Base-by-base conservation (phyloP, 2,888 invertebrate genomes). In the Epicampocera succincta region DNA sequence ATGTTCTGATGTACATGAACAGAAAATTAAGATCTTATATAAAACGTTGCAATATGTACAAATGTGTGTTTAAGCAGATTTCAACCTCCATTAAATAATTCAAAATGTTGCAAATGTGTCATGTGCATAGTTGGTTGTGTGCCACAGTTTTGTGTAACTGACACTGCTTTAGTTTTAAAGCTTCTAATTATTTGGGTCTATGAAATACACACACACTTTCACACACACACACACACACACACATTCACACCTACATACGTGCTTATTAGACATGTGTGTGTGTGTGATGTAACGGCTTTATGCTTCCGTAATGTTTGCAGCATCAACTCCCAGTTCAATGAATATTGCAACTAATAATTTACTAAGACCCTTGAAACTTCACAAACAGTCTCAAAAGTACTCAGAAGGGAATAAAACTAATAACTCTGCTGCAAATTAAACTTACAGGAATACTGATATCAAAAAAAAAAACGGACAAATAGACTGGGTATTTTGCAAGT, bases 331-430 rank as follows among this genome's bases (percentile, higher is more conserved):
- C n/a, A 54, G 52, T 78, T 78, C 60, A 66, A 78, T 73, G 73
- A 60, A 56, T 56, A 68, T 61, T 46, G 56, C 40, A 68, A 46
- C 48, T 46, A 52, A 50, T 48, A 63, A 80, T 71, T 75, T 75
- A 75, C 42, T 60, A 40, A 80, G 33, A 25, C 38, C 38, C 33
- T 52, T n/a, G 5, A 61, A 72, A 48, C 4, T 72, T 66, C n/a
- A 54, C 46, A 48, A 66, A 60, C 75, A 72, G 65, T 71, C 60
- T 54, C 52, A 60, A 72, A 66, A 71, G 50, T 46, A 29, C 9
- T 60, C 19, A 44, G 11, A 11, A 33, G 33, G 12, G 33, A 75
- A 46, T 33, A 61, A 66, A 71, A 60, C 69, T 74, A 56, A 68
- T 33, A 33, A 9, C 8, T 33, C 1, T 33, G 3, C 3, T 33